Conservation (phyloP, 2,888 invertebrate species). For the Cybosia mesomella region DNA sequence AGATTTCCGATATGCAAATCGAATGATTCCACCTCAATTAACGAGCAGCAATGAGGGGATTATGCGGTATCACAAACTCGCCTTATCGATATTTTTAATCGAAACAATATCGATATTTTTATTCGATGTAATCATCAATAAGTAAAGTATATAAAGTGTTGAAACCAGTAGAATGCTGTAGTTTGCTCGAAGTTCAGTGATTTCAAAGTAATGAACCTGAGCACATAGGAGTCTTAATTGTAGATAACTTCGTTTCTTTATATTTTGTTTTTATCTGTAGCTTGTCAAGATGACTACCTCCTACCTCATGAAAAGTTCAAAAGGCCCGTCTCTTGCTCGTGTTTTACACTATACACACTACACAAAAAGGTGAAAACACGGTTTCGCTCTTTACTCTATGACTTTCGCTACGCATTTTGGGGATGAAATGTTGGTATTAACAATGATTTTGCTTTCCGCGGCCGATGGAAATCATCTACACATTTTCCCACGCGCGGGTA, state of each 20-base stretch:
- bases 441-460: no score
- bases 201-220: neutral
- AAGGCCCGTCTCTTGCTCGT: no score
- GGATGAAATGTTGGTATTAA: no score
- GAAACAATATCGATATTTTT: conserved; percentile 28
- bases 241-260: neutral
- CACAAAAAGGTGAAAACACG: no score
- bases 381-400: no score
- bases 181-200: neutral
- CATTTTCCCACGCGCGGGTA: no score
- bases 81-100: conserved; percentile 37
- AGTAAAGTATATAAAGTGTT: conserved; percentile 9
- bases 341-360: no score
- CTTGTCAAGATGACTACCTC: neutral
- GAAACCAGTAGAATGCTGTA: neutral
- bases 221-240: neutral
- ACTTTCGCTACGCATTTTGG: no score
- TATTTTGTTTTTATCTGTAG: neutral
- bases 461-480: no score
- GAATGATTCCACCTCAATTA: conserved; percentile 47
- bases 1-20: conserved; percentile 50
- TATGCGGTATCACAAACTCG: conserved; percentile 35
- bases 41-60: conserved; percentile 40
- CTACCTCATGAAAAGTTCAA: neutral
- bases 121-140: conserved; percentile 9